Conservation (phyloP, 2,113 vertebrate genomes). For the Peromyscus maniculatus region DNA sequence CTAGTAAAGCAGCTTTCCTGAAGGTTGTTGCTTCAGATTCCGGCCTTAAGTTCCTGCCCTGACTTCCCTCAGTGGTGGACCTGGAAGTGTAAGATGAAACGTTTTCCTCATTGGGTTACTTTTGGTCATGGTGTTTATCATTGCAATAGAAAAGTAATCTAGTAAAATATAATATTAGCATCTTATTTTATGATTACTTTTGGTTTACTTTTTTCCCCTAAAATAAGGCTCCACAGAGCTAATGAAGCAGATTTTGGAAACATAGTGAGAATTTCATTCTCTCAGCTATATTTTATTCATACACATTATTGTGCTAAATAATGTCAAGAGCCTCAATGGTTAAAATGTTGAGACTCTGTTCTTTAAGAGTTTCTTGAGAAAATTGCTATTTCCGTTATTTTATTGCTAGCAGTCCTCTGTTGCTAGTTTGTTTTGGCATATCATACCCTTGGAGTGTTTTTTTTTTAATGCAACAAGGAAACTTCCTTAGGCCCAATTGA, state of each 20-base stretch:
- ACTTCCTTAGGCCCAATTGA: background rate
- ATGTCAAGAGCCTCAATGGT: background rate
- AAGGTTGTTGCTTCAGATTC: background rate
- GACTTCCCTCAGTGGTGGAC: background rate
- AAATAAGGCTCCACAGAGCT: background rate
- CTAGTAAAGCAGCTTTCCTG: background rate
- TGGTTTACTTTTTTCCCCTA: background rate
- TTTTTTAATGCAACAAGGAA: slow-evolving; percentile 11
- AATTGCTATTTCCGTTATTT: slow-evolving; percentile 24
- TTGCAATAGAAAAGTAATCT: background rate
- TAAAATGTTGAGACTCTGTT: background rate
- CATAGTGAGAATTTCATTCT: background rate
- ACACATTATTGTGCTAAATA: background rate
- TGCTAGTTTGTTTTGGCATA: slow-evolving; percentile 36
- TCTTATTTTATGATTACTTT: background rate
- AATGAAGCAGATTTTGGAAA: background rate
- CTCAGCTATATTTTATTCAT: slow-evolving; percentile 29
- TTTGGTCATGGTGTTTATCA: background rate
- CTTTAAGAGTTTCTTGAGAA: background rate
- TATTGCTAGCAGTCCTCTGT: background rate
- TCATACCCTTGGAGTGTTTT: background rate
- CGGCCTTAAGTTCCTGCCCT: background rate
- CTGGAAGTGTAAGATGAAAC: background rate
- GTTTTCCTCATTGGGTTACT: background rate
- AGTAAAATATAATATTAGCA: background rate